Percentiles rank a stretch among this genome's conserved stretches.
These are phyloP conservation scores for Indicator maculatus DNA, from an alignment of 2,113 vertebrate species.

Conservation along the genomic window DNA sequence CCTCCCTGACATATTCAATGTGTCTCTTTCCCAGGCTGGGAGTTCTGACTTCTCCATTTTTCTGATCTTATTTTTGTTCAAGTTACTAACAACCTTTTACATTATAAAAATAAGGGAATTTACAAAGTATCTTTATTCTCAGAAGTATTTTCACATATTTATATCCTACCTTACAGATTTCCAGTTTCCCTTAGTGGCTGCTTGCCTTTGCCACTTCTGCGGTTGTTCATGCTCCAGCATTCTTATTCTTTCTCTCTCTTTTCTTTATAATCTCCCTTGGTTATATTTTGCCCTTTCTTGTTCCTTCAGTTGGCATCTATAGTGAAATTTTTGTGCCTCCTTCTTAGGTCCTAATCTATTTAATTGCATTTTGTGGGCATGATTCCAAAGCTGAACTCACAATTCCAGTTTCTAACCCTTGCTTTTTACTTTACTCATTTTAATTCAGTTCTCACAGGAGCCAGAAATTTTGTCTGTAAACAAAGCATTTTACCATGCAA, in stretches of 20 bases:
- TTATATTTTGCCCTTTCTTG: conserved; percentile 10
- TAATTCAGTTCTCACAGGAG: conserved; percentile 9
- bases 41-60: neutral
- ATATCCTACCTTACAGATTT: neutral
- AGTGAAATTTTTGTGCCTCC: neutral
- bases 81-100: neutral
- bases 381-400: conserved; percentile 19
- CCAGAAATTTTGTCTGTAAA: neutral
- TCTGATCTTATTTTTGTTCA: neutral
- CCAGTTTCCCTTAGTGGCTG: neutral
- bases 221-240: neutral
- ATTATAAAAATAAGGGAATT: neutral
- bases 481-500: neutral
- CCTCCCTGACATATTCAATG: neutral
- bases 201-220: neutral
- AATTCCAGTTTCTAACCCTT: neutral
- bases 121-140: neutral
- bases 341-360: conserved; percentile 12
- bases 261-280: neutral
- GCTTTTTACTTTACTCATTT: neutral
- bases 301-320: neutral
- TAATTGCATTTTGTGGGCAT: conserved; percentile 36
- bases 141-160: neutral
- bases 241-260: neutral
- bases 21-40: neutral